A percentile compares a stretch with the other conserved stretches of the same genome.
These are phyloP conservation scores for Nomada ferruginata DNA, from an alignment of 2,888 invertebrate genomes.

Conservation along the genomic window DNA sequence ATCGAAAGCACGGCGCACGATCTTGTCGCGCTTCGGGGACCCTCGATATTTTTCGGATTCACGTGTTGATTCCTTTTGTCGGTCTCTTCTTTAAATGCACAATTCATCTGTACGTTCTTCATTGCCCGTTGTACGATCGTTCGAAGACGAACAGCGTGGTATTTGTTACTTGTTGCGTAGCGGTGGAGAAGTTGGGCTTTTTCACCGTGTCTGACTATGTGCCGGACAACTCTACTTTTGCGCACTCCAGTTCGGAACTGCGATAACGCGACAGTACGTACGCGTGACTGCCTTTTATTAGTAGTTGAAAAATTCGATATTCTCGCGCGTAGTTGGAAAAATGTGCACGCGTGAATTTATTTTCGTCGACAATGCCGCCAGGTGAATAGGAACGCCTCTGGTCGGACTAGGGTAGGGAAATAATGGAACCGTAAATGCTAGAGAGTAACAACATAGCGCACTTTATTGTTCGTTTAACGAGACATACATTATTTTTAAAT, in stretches of 20 bases:
- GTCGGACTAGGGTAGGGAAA: neutral
- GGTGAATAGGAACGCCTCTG: neutral
- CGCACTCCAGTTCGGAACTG: neutral
- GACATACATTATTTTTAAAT: conserved; percentile 4
- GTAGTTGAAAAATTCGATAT: neutral
- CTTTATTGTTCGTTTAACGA: conserved; percentile 35
- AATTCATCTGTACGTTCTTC: neutral
- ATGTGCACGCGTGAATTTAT: neutral
- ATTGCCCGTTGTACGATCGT: neutral
- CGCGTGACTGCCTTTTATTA: neutral
- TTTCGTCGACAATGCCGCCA: neutral
- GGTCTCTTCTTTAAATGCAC: neutral
- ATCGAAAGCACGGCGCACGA: neutral
- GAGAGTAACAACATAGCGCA: conserved; percentile 8
- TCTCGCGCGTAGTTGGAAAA: neutral
- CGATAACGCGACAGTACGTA: neutral
- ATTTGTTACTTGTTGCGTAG: neutral
- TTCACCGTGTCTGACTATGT: conserved; percentile 38
- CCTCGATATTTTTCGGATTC: too few relatives aligned
- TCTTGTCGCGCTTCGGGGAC: too few relatives aligned
- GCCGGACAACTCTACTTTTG: conserved; percentile 38
- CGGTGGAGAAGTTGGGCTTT: neutral
- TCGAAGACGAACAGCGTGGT: too few relatives aligned
- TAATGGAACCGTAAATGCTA: neutral
- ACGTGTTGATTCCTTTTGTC: too few relatives aligned